Evolutionary conservation across 2,797 vertebrate species (phyloP).

Genomic region (Trematomus bernacchii): DNA sequence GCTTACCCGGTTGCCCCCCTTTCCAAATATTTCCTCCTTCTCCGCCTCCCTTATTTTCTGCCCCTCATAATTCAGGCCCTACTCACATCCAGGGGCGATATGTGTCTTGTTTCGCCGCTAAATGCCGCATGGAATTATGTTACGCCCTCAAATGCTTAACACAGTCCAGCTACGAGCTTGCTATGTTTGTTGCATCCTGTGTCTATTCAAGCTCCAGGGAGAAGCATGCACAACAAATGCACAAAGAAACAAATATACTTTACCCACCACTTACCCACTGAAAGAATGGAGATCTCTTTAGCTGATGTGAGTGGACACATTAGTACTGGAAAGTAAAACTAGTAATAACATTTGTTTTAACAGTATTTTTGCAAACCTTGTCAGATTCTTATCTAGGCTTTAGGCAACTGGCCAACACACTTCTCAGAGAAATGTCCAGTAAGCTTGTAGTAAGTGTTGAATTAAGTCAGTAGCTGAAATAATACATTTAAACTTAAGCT

Average conservation of each 20-base stretch:
- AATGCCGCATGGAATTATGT: slow-evolving; percentile 62
- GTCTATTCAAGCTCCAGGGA: slow-evolving; percentile 8
- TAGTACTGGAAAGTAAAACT: no score
- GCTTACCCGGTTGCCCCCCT: slow-evolving; percentile 5
- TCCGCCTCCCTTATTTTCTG: slow-evolving; percentile 33
- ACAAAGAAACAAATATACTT: slow-evolving; percentile 14
- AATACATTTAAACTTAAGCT: neutral
- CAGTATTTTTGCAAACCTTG: neutral
- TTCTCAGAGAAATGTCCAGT: neutral
- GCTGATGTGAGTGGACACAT: neutral
- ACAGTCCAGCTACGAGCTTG: slow-evolving; percentile 31
- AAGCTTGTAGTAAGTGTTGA: neutral
- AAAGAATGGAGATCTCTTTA: neutral
- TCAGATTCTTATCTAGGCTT: neutral
- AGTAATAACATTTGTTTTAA: neutral
- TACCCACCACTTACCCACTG: neutral
- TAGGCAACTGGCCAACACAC: neutral
- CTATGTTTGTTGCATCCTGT: slow-evolving; percentile 35
- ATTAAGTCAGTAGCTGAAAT: neutral
- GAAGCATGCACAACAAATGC: slow-evolving; percentile 1
- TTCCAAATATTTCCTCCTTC: slow-evolving; percentile 1
- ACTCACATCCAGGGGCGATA: slow-evolving; percentile 32
- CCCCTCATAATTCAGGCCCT: slow-evolving; percentile 40
- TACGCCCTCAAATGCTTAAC: slow-evolving; percentile 37
- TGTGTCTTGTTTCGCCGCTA: slow-evolving; percentile 49